Evolutionary conservation across 2,888 invertebrate genomes (phyloP), one percentile per base, ranked within the genome.

Genomic region (Apamea epomidion): DNA sequence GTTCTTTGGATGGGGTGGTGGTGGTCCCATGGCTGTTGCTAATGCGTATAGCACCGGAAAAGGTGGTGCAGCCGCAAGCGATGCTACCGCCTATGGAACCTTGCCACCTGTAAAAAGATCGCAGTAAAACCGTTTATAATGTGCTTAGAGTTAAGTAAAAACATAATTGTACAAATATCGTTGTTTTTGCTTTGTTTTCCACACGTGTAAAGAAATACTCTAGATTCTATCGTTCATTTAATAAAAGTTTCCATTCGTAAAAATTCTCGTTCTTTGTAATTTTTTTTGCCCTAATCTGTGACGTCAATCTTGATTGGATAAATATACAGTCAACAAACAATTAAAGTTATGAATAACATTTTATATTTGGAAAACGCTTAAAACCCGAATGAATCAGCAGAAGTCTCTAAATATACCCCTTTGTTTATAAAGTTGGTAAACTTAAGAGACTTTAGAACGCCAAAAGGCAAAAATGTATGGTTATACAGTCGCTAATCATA

Each of bases 11-110:
- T 95, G 91, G 78, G 94, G 96, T 0, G 93, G 95, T 0, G 95
- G 95, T 14, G 97, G 97, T 1, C 97, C 98, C 8, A 98, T 98
- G 0, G 98, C 98, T 8, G 97, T 98, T 29, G 98, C 98, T 37
- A 98, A 98, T 91, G 98, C 98, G 72, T 98, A 97, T 92, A 98
- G 98, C 90, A 98, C 98, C 0, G 97, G 98, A 1, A 97, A 97
- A 85, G 98, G 98, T 1, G 98, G 98, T 1, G 97, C 98, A 1
- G 98, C 98, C 2, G 98, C 97, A 80, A 98, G 98, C 85, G 98
- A 98, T 84, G 98, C 98, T 0, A 98, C 98, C 0, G 98, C 98
- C 0, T 98, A 98, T 90, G 98, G 98, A 7, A 97, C 97, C 76
- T 97, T 98, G 1, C 64, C 69, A 90, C 93, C 96, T 76, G 94